phyloP scores from a whole-genome alignment of 2,113 vertebrate genomes.

The Lamprotornis superbus region DNA sequence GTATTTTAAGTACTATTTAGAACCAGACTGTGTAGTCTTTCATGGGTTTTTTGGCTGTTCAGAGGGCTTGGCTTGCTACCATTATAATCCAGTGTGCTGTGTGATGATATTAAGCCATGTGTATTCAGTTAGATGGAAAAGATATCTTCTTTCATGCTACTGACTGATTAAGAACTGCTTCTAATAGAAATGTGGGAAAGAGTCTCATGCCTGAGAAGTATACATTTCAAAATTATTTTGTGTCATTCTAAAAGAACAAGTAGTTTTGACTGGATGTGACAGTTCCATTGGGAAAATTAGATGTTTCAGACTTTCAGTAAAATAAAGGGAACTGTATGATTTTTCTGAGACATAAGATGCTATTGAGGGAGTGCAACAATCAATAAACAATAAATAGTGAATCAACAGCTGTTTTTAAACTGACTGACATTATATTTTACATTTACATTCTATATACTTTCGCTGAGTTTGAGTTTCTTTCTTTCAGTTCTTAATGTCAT shows the following conservation, averaged over 20 bases:
- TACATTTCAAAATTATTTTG: not conserved
- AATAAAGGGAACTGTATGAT: not conserved
- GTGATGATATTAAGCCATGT: not conserved
- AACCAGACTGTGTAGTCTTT: not conserved
- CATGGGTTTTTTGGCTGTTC: not conserved
- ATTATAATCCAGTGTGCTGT: not conserved
- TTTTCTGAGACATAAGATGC: not conserved
- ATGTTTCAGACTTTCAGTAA: not conserved
- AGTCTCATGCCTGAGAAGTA: not conserved
- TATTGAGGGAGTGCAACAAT: not conserved
- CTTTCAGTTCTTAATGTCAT: not conserved
- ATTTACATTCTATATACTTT: not conserved
- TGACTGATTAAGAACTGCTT: not conserved
- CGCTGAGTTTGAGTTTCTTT: accelerated
- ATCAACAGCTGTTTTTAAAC: not conserved
- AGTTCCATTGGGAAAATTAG: not conserved
- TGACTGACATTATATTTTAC: not conserved
- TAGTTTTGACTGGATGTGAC: not conserved
- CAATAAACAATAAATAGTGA: accelerated
- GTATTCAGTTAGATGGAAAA: not conserved
- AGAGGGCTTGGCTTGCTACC: not conserved
- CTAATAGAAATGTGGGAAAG: not conserved
- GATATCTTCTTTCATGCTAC: not conserved
- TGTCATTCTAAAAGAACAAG: not conserved
- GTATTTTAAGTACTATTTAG: not conserved